Evolutionary conservation across 2,888 invertebrate genomes (phyloP).

Genomic region (Patella depressa): DNA sequence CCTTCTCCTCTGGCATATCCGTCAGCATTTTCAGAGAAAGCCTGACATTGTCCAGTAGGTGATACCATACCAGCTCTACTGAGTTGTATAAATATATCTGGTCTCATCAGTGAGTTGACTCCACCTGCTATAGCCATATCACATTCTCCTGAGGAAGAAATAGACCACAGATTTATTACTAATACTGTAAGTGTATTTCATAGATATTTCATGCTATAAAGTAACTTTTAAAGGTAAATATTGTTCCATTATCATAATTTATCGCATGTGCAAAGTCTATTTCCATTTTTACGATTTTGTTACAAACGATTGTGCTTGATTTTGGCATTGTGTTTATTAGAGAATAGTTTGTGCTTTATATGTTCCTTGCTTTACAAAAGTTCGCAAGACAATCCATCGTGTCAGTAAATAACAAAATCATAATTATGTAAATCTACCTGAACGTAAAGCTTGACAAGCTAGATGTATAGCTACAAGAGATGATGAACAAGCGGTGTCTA

Average conservation of each 20-base stretch:
- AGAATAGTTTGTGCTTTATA: too few relatives aligned
- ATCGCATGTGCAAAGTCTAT: background rate
- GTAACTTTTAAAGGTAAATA: background rate
- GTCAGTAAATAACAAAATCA: background rate
- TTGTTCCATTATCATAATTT: background rate
- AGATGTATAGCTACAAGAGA: constrained; percentile 47
- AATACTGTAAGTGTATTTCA: background rate
- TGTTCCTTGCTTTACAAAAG: too few relatives aligned
- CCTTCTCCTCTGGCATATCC: constrained; percentile 55
- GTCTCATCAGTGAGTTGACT: constrained; percentile 50
- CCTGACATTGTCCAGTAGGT: constrained; percentile 47
- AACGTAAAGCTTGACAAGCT: constrained; percentile 49
- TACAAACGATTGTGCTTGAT: too few relatives aligned
- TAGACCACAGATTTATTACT: too few relatives aligned
- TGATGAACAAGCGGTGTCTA: constrained; percentile 59
- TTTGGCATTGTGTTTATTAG: too few relatives aligned
- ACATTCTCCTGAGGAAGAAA: constrained; percentile 38
- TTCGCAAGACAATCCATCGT: too few relatives aligned
- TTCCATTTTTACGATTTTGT: background rate
- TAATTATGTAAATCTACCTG: constrained; percentile 25
- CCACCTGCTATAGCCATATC: constrained; percentile 53
- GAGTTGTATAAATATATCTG: constrained; percentile 48
- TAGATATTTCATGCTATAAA: background rate
- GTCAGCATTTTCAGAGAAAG: constrained; percentile 50
- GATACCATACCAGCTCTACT: constrained; percentile 50